Evolutionary conservation across 2,113 vertebrate species (phyloP).

Genomic region (Saiga tatarica): DNA sequence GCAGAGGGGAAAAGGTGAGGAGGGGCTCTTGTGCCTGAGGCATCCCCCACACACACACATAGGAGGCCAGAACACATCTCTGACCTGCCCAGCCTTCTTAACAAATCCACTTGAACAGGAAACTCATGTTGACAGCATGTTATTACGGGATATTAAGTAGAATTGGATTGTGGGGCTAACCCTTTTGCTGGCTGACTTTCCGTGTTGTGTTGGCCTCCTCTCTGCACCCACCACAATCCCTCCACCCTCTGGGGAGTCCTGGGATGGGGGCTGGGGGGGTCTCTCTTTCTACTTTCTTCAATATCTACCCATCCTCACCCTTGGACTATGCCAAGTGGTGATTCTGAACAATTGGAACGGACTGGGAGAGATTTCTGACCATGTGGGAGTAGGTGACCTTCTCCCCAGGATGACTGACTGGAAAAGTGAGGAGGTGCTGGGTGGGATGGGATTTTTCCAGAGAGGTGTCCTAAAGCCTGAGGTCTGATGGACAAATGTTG

Average conservation of each 20-base stretch:
- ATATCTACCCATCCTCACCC: not conserved
- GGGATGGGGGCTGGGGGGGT: fast-evolving
- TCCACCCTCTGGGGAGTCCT: not conserved
- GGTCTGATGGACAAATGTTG: not conserved
- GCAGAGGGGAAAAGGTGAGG: not conserved
- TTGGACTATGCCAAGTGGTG: not conserved
- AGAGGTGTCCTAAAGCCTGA: not conserved
- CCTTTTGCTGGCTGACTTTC: constrained; percentile 8
- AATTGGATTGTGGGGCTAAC: constrained; percentile 39
- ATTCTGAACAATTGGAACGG: not conserved
- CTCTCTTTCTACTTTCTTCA: not conserved
- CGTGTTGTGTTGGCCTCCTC: not conserved
- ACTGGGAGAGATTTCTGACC: not conserved
- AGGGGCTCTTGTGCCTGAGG: not conserved
- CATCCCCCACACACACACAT: not conserved
- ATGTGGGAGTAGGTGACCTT: not conserved
- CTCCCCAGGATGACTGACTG: not conserved
- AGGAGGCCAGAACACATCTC: constrained; percentile 1
- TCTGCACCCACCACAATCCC: not conserved
- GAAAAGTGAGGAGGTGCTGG: not conserved
- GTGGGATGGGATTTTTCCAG: not conserved
- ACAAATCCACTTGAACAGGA: constrained; percentile 54
- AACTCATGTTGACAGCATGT: constrained; percentile 53
- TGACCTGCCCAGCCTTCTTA: constrained; percentile 23
- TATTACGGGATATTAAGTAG: constrained; percentile 49